These are phyloP conservation scores for Speoplatyrhinus poulsoni DNA, from an alignment of 2,113 vertebrate genomes.

Conservation along the genomic window DNA sequence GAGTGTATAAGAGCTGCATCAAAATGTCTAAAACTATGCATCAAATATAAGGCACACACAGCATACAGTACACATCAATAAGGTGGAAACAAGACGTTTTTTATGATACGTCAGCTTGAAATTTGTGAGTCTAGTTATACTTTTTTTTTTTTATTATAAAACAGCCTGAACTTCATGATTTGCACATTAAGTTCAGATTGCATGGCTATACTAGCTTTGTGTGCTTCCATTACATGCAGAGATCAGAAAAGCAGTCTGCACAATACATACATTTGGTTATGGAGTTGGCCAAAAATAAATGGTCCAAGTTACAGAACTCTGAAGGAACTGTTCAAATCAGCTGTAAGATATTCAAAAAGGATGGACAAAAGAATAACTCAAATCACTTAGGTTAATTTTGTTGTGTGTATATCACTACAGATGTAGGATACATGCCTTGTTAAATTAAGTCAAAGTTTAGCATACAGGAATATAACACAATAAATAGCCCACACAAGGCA, in stretches of 20 bases:
- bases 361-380: background rate
- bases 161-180: no score
- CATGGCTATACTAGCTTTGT: conserved; percentile 1
- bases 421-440: background rate
- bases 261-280: conserved; percentile 7
- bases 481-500: background rate
- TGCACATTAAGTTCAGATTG: background rate
- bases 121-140: no score
- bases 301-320: background rate
- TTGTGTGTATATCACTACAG: conserved; percentile 21
- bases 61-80: conserved; percentile 17
- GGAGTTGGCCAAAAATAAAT: background rate
- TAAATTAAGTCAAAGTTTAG: no score
- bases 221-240: background rate
- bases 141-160: no score
- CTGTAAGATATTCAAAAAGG: conserved; percentile 15
- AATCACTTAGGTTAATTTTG: conserved; percentile 11
- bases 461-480: background rate
- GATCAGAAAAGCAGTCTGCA: background rate
- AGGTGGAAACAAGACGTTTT: background rate
- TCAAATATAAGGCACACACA: conserved; percentile 42
- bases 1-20: background rate
- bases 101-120: background rate
- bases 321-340: conserved; percentile 2
- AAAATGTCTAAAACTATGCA: background rate